Conservation (phyloP, 2,113 vertebrate species). For the Beaufortia kweichowensis region DNA sequence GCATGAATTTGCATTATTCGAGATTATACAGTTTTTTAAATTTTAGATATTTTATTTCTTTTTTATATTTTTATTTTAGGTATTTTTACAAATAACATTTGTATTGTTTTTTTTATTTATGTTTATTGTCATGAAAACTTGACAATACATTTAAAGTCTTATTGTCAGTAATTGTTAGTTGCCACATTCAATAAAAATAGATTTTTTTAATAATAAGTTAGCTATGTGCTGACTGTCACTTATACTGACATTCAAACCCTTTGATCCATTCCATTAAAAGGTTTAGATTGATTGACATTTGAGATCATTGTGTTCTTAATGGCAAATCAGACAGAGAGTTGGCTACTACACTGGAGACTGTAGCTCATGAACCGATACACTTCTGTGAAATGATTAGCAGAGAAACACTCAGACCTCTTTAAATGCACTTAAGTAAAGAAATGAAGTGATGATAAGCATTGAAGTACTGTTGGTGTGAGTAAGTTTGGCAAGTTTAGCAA, state of each 20-base stretch:
- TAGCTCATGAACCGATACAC: slow-evolving; percentile 44
- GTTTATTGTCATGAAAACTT: too few relatives aligned
- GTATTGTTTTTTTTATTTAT: too few relatives aligned
- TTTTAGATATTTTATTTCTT: too few relatives aligned
- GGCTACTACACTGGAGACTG: slow-evolving; percentile 32
- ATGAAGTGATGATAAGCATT: slow-evolving; percentile 31
- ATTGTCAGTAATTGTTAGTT: slow-evolving; percentile 18
- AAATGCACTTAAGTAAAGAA: slow-evolving; percentile 35
- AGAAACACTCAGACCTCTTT: slow-evolving; percentile 26
- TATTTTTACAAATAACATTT: too few relatives aligned
- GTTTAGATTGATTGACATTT: not conserved
- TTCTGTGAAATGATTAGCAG: slow-evolving; percentile 25
- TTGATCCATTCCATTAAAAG: slow-evolving; percentile 8
- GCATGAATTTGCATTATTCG: too few relatives aligned
- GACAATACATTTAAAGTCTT: too few relatives aligned
- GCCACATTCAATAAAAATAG: slow-evolving; percentile 14
- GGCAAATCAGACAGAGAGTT: slow-evolving; percentile 4
- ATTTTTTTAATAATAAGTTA: not conserved
- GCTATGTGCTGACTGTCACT: not conserved
- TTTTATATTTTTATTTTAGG: too few relatives aligned
- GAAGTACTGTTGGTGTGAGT: slow-evolving; percentile 17
- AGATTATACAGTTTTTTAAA: too few relatives aligned
- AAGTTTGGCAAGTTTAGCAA: not conserved
- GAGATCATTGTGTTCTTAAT: slow-evolving; percentile 36
- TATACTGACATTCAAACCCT: not conserved